A percentile compares a stretch with the other conserved stretches of the same genome.
Conservation (phyloP, 2,888 invertebrate species). For the Furcula furcula region DNA sequence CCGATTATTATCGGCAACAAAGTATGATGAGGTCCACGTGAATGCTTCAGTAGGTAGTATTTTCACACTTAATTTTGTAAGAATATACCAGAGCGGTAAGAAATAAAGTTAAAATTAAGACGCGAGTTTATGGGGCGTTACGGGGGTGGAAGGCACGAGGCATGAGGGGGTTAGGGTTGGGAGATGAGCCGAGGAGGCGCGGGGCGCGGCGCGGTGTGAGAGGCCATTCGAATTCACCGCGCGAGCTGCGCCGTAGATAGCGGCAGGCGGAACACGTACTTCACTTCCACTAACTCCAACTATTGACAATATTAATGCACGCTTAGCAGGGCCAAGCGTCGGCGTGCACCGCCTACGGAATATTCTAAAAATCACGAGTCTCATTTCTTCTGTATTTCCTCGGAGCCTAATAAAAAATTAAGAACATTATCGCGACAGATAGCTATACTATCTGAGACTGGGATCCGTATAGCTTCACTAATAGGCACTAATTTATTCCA, state of each 20-base stretch:
- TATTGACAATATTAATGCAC: slow-evolving; percentile 82
- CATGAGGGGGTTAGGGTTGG: slow-evolving; percentile 39
- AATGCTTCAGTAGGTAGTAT: slow-evolving; percentile 69
- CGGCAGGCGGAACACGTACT: slow-evolving; percentile 81
- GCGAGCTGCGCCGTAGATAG: slow-evolving; percentile 78
- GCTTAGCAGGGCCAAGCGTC: slow-evolving; percentile 74
- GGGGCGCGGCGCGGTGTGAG: slow-evolving; percentile 52
- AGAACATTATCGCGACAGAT: slow-evolving; percentile 1
- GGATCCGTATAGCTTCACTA: slow-evolving; percentile 38
- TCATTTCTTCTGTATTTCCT: slow-evolving; percentile 4
- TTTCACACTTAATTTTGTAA: slow-evolving; percentile 79
- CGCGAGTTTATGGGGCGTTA: slow-evolving; percentile 81
- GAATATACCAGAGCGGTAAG: slow-evolving; percentile 75
- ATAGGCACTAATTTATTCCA: slow-evolving; percentile 75
- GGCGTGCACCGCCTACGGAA: slow-evolving; percentile 64
- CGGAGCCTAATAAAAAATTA: neutral
- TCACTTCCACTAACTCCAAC: slow-evolving; percentile 81
- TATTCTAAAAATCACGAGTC: slow-evolving; percentile 44
- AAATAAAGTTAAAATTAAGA: slow-evolving; percentile 82
- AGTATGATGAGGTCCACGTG: slow-evolving; percentile 49
- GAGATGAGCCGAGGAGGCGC: too few relatives aligned
- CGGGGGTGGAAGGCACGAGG: slow-evolving; percentile 64
- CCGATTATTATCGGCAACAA: slow-evolving; percentile 25
- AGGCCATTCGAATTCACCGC: slow-evolving; percentile 78
- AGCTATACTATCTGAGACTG: slow-evolving; percentile 20